Conservation (phyloP, 1,140 invertebrate species). For the Patella vulgata region DNA sequence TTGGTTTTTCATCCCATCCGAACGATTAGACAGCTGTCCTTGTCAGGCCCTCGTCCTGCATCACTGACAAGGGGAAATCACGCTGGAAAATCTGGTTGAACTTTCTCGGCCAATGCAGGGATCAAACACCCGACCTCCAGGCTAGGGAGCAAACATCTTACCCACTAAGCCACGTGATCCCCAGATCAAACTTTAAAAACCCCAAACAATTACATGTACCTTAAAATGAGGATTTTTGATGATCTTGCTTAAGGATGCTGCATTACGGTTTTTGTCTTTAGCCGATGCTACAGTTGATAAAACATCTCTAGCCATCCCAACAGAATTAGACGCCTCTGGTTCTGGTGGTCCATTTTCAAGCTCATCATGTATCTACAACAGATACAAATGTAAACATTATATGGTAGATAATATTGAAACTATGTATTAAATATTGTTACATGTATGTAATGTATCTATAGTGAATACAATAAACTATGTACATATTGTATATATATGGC, state of each 20-base stretch:
- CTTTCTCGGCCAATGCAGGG: too few species aligned
- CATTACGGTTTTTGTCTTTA: slow-evolving; percentile 24
- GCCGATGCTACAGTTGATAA: slow-evolving; percentile 30
- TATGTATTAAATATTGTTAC: background rate
- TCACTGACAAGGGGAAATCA: too few species aligned
- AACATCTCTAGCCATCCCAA: slow-evolving; percentile 32
- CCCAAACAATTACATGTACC: slow-evolving; percentile 30
- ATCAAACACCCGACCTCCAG: too few species aligned
- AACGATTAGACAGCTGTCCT: too few species aligned
- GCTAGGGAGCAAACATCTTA: too few species aligned
- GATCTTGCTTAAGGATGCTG: slow-evolving; percentile 33
- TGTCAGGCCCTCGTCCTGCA: too few species aligned
- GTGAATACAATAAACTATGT: too few species aligned
- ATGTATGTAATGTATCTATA: background rate
- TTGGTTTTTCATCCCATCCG: too few species aligned
- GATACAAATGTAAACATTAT: background rate
- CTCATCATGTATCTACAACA: slow-evolving; percentile 41
- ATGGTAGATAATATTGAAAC: background rate
- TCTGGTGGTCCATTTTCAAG: slow-evolving; percentile 39
- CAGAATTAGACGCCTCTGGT: slow-evolving; percentile 24
- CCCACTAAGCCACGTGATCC: too few species aligned
- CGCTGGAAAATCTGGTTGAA: too few species aligned
- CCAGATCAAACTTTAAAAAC: too few species aligned
- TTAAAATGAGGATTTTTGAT: slow-evolving; percentile 40
- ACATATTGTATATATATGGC: too few species aligned